Percentiles rank a stretch among this genome's conserved stretches.
Conservation (phyloP, 1,140 invertebrate species). For the Calephelis virginiensis region DNA sequence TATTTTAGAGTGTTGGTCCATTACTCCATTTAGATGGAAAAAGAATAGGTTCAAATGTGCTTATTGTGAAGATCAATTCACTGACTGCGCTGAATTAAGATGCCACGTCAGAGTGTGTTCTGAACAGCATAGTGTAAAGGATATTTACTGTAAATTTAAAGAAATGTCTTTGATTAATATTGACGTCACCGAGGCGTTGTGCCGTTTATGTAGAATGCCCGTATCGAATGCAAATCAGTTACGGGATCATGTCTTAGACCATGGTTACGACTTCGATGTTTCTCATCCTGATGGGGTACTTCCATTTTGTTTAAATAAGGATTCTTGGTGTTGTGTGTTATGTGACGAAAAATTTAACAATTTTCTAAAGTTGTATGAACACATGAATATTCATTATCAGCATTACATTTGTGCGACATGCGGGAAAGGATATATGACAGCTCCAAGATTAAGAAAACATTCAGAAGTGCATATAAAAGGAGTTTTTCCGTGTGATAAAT, state of each 20-base stretch:
- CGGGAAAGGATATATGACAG: slow-evolving; percentile 71
- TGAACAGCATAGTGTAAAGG: slow-evolving; percentile 44
- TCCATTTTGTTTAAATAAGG: slow-evolving; percentile 57
- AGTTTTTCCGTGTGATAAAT: slow-evolving; percentile 63
- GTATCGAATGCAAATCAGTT: slow-evolving; percentile 43
- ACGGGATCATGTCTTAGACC: slow-evolving; percentile 50
- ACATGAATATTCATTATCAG: slow-evolving; percentile 73
- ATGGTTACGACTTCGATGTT: slow-evolving; percentile 49
- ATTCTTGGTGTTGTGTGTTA: slow-evolving; percentile 60
- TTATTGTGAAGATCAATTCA: slow-evolving; percentile 61
- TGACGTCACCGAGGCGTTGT: slow-evolving; percentile 50
- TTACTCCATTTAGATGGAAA: slow-evolving; percentile 65
- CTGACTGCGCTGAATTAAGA: slow-evolving; percentile 47
- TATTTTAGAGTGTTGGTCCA: slow-evolving; percentile 56
- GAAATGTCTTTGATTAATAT: slow-evolving; percentile 67
- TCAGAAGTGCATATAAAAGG: slow-evolving; percentile 62
- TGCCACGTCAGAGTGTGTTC: slow-evolving; percentile 50
- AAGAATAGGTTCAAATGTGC: slow-evolving; percentile 63
- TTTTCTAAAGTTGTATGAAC: slow-evolving; percentile 69
- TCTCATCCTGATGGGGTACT: slow-evolving; percentile 60
- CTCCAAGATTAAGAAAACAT: slow-evolving; percentile 62
- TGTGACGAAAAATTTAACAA: slow-evolving; percentile 62
- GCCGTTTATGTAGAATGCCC: slow-evolving; percentile 43
- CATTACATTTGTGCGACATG: slow-evolving; percentile 74
- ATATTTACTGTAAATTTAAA: slow-evolving; percentile 68